Percentiles rank a stretch among this genome's conserved stretches.
phyloP scores from a whole-genome alignment of 2,797 vertebrate species.

The Falco rusticolus region DNA sequence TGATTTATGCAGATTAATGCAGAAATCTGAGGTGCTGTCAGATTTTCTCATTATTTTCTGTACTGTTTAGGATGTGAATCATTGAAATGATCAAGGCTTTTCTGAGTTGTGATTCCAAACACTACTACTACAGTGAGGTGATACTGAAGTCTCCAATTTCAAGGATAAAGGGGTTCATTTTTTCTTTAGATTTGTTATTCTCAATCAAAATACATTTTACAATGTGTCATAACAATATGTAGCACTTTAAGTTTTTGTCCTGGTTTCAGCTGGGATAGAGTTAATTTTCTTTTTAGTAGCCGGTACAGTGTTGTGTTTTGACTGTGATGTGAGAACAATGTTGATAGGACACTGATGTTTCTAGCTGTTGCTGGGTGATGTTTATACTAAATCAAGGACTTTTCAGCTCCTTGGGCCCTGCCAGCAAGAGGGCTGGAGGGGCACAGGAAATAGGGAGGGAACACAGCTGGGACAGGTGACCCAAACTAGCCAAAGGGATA shows the following conservation, averaged over 20 bases:
- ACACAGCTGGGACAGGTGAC: too few species aligned
- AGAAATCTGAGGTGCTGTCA: not conserved
- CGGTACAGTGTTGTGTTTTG: too few species aligned
- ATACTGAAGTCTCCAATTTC: not conserved
- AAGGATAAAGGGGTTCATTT: not conserved
- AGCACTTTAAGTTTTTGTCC: not conserved
- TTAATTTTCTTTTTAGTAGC: too few species aligned
- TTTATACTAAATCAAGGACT: too few species aligned
- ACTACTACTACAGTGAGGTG: not conserved
- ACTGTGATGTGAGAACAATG: too few species aligned
- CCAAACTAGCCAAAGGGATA: too few species aligned
- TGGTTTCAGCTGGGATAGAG: too few species aligned
- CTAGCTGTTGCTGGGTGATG: too few species aligned
- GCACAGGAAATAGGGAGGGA: too few species aligned
- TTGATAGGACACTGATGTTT: too few species aligned
- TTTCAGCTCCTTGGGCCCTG: too few species aligned
- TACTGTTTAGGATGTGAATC: not conserved
- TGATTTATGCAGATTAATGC: slow-evolving; percentile 24
- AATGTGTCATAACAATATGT: not conserved
- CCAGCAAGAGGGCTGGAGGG: too few species aligned
- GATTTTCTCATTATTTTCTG: not conserved
- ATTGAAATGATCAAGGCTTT: not conserved
- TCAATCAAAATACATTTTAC: not conserved
- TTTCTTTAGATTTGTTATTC: not conserved
- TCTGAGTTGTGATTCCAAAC: not conserved